A percentile compares a stretch with the other conserved stretches of the same genome.
Evolutionary conservation across 2,797 vertebrate genomes (phyloP).

Genomic region (Coilia nasus): DNA sequence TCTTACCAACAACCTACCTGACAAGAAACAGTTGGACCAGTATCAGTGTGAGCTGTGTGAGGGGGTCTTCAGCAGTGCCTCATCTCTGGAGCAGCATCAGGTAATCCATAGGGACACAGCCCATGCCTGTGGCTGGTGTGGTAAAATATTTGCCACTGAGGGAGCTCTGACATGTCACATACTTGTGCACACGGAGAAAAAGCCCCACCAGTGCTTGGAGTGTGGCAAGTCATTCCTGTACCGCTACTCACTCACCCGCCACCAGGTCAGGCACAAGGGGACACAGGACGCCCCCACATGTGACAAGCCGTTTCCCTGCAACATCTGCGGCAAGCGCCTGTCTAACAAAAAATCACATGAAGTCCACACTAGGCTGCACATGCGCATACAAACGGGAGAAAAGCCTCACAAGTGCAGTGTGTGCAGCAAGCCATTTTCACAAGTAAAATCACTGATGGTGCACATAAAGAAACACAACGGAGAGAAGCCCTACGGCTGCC

Average conservation of each 20-base stretch:
- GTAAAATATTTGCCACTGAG: too few species aligned
- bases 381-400: slow-evolving; percentile 72
- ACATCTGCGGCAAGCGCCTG: slow-evolving; percentile 70
- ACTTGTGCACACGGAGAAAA: too few species aligned
- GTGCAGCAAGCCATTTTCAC: slow-evolving; percentile 72
- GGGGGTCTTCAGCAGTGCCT: too few species aligned
- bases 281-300: too few species aligned
- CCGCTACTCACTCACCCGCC: slow-evolving; percentile 72
- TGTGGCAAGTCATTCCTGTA: slow-evolving; percentile 77
- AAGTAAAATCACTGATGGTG: slow-evolving; percentile 70
- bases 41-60: too few species aligned
- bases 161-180: too few species aligned
- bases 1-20: too few species aligned
- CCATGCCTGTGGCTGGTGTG: too few species aligned
- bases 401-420: slow-evolving; percentile 73
- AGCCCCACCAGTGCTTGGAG: slow-evolving; percentile 66
- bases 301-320: slow-evolving; percentile 71
- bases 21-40: too few species aligned
- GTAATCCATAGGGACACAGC: too few species aligned
- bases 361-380: slow-evolving; percentile 68
- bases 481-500: slow-evolving; percentile 75
- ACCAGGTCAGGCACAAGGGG: slow-evolving; percentile 71
- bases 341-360: slow-evolving; percentile 49
- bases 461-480: slow-evolving; percentile 75
- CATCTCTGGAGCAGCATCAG: too few species aligned